These are phyloP conservation scores for Pollenia griseotomentosa DNA, from an alignment of 2,888 invertebrate genomes.

Conservation along the genomic window DNA sequence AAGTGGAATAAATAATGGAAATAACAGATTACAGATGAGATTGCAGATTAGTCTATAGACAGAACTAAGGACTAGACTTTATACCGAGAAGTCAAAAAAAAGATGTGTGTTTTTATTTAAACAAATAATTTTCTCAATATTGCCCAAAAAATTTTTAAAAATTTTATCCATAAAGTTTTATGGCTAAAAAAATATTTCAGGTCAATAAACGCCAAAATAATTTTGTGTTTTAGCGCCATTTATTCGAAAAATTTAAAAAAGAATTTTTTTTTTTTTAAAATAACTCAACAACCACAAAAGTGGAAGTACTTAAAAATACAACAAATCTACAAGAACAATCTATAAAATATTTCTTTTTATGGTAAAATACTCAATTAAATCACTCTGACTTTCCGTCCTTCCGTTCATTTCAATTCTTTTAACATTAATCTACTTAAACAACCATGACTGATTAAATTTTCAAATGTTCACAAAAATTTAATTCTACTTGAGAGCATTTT, in stretches of 20 bases:
- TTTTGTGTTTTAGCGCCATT: slow-evolving; percentile 23
- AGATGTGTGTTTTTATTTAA: too few relatives aligned
- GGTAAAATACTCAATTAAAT: slow-evolving; percentile 63
- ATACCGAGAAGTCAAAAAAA: too few relatives aligned
- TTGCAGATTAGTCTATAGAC: too few relatives aligned
- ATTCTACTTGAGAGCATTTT: slow-evolving; percentile 16
- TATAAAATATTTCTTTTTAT: slow-evolving; percentile 10
- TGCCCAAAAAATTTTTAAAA: too few relatives aligned
- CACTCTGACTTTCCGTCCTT: slow-evolving; percentile 25
- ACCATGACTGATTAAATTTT: slow-evolving; percentile 70
- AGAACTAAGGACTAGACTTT: too few relatives aligned
- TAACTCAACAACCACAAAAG: slow-evolving; percentile 17
- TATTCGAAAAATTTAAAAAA: neutral
- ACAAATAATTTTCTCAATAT: too few relatives aligned
- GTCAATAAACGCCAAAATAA: neutral
- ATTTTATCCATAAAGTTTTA: neutral
- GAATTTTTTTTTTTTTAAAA: neutral
- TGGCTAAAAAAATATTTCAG: neutral
- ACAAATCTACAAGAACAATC: neutral
- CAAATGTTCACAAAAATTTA: slow-evolving; percentile 52
- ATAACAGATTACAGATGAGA: too few relatives aligned
- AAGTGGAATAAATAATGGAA: too few relatives aligned
- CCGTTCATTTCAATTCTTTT: slow-evolving; percentile 8
- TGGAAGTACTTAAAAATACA: slow-evolving; percentile 43
- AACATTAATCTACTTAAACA: slow-evolving; percentile 63